A percentile compares a stretch with the other conserved stretches of the same genome.
Conservation (phyloP, 2,797 vertebrate species). For the Mormyrops attenuatus region DNA sequence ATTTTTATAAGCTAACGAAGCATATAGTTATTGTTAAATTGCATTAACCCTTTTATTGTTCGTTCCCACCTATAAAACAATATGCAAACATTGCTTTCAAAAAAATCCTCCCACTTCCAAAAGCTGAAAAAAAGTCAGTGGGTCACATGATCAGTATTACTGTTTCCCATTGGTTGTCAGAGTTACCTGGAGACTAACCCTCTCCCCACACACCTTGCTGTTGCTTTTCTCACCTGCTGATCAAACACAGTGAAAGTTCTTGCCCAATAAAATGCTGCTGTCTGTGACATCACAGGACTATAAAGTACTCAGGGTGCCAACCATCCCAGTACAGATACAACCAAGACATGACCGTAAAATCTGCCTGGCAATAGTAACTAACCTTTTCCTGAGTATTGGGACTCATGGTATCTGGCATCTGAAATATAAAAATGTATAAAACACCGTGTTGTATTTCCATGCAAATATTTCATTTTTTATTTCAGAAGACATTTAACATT, state of each 20-base stretch:
- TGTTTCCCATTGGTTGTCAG: neutral
- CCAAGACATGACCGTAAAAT: neutral
- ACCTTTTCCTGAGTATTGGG: neutral
- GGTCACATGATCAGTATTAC: neutral
- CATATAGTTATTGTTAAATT: neutral
- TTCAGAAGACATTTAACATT: neutral
- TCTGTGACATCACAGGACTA: neutral
- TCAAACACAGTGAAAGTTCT: neutral
- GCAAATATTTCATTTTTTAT: neutral
- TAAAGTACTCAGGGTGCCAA: neutral
- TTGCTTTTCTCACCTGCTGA: conserved; percentile 2
- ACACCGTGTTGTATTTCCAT: neutral
- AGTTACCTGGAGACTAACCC: neutral
- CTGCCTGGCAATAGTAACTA: neutral
- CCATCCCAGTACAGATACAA: neutral
- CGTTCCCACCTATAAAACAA: neutral
- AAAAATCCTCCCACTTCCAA: neutral
- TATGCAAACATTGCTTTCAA: neutral
- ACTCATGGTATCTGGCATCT: neutral
- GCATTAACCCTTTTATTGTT: neutral
- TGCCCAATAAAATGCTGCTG: neutral
- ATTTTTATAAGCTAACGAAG: neutral
- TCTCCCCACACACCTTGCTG: neutral
- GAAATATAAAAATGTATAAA: neutral
- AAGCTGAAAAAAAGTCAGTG: neutral